Evolutionary conservation across 2,888 invertebrate genomes (phyloP).

Genomic region (Temnothorax rugatulus): DNA sequence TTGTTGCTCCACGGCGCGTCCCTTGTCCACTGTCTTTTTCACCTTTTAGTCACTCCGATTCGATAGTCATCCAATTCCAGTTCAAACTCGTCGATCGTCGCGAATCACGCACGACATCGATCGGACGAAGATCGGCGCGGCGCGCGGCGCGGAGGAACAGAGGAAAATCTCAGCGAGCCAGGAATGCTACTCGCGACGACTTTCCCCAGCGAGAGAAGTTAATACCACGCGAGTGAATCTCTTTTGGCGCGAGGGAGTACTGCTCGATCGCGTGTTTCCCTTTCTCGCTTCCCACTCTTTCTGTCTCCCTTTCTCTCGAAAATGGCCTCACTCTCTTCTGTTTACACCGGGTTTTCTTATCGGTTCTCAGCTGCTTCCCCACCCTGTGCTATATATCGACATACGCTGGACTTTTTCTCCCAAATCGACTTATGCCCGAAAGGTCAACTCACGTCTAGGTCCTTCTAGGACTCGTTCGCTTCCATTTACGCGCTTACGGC

Average conservation of each 20-base stretch:
- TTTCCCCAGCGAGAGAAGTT: constrained; percentile 20
- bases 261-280: constrained; percentile 13
- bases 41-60: not conserved
- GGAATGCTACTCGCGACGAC: constrained; percentile 14
- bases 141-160: no score
- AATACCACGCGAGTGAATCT: constrained; percentile 15
- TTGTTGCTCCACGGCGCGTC: not conserved
- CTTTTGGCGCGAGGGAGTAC: constrained; percentile 32
- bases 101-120: constrained; percentile 11
- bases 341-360: constrained; percentile 68
- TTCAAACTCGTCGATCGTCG: constrained; percentile 2
- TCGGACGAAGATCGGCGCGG: not conserved
- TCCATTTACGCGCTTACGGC: constrained; percentile 21
- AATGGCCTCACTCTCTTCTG: constrained; percentile 59
- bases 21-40: constrained; percentile 20
- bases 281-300: constrained; percentile 15
- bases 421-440: constrained; percentile 22
- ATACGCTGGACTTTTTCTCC: not conserved
- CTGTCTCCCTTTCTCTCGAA: constrained; percentile 23
- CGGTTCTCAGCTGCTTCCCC: constrained; percentile 48
- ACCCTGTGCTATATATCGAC: constrained; percentile 8
- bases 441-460: constrained; percentile 24
- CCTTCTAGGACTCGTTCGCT: constrained; percentile 10
- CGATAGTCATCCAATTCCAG: constrained; percentile 1
- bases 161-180: not conserved